A percentile compares a stretch with the other conserved stretches of the same genome.
Conservation (phyloP, 2,113 vertebrate genomes). For the Pampusana beccarii region DNA sequence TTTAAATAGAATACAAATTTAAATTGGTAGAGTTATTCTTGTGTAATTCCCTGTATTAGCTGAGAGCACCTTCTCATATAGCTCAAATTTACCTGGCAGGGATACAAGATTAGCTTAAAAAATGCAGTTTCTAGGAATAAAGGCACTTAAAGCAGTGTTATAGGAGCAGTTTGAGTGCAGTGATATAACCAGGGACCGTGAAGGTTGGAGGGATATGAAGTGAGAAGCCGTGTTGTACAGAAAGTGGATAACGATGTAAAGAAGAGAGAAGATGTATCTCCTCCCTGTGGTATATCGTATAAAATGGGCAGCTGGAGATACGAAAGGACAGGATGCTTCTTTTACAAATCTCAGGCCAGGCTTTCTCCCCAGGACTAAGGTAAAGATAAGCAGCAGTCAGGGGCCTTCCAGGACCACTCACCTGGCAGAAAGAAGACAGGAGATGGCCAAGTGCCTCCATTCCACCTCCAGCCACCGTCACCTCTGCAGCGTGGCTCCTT, state of each 20-base stretch:
- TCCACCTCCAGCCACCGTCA: background rate
- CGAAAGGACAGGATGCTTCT: background rate
- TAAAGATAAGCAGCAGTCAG: accelerated
- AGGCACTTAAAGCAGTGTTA: background rate
- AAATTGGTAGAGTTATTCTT: background rate
- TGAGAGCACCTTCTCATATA: background rate
- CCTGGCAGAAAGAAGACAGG: background rate
- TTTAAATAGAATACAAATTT: background rate
- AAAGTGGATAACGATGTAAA: background rate
- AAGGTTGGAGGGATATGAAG: background rate
- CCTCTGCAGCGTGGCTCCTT: accelerated
- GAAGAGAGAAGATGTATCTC: background rate
- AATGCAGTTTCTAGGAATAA: background rate
- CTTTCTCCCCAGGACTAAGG: background rate
- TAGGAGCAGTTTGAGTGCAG: background rate
- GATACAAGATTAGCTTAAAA: background rate
- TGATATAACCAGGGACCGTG: background rate
- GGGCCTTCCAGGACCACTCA: background rate
- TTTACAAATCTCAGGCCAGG: background rate
- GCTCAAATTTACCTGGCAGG: background rate
- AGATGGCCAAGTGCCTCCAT: background rate
- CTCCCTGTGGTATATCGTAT: background rate
- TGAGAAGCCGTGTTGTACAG: background rate
- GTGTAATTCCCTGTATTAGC: background rate
- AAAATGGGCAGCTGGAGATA: background rate